Percentiles rank a stretch among this genome's conserved stretches.
Conservation (phyloP, 2,113 vertebrate genomes). For the Epinephelus fuscoguttatus region DNA sequence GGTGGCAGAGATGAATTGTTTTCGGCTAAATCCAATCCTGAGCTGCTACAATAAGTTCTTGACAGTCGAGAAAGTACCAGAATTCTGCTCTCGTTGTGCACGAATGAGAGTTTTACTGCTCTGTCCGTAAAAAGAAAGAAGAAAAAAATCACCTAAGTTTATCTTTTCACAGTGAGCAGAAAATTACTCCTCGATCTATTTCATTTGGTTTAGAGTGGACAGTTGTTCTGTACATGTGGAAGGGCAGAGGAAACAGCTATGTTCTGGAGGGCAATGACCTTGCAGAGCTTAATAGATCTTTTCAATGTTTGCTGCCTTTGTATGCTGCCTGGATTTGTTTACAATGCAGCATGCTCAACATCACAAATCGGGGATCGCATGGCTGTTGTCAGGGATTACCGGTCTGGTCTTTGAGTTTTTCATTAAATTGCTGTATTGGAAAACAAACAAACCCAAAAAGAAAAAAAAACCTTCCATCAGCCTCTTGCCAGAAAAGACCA, state of each 20-base stretch:
- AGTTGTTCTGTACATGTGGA: constrained; percentile 17
- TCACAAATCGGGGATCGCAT: constrained; percentile 79
- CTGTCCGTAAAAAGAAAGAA: constrained; percentile 14
- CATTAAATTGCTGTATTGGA: constrained; percentile 73
- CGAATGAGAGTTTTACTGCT: constrained; percentile 48
- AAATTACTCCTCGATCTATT: constrained; percentile 21
- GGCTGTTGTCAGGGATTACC: constrained; percentile 77
- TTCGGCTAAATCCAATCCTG: constrained; percentile 68
- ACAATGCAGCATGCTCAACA: constrained; percentile 75
- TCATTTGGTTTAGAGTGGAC: constrained; percentile 35
- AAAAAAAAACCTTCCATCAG: constrained; percentile 21
- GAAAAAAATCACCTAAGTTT: constrained; percentile 31
- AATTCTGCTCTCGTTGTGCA: constrained; percentile 32
- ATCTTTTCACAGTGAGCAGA: constrained; percentile 30
- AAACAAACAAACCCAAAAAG: constrained; percentile 55
- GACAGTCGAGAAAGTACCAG: constrained; percentile 42
- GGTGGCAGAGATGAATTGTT: constrained; percentile 62
- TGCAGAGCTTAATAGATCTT: constrained; percentile 63
- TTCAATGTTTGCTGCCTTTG: constrained; percentile 53
- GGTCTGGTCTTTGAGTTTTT: constrained; percentile 68
- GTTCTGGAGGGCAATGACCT: constrained; percentile 68
- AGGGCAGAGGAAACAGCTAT: neutral
- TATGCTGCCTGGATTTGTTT: constrained; percentile 67
- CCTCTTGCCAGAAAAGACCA: constrained; percentile 40
- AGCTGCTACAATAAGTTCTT: constrained; percentile 52